Base-by-base conservation (phyloP, 2,888 invertebrate species). In the Brenthis hecate region DNA sequence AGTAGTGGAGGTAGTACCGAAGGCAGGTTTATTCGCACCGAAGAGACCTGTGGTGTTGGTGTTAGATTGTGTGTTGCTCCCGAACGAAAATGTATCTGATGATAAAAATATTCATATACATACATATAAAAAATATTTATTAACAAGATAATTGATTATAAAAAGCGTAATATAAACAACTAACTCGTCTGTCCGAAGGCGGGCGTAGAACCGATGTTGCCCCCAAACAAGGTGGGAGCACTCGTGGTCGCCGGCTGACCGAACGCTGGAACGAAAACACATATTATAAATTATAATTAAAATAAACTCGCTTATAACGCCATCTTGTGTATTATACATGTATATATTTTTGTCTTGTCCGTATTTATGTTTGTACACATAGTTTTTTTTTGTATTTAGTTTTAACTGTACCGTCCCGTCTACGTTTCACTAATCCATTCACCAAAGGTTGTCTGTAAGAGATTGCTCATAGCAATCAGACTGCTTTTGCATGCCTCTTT, bases 201-300 rank as follows among this genome's bases (percentile, higher is more conserved):
- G 91, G 19, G 94, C 89, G 62, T 94, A 89, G 66, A 79, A 66
- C 88, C 94, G 62, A 86, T 74, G 90, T 93, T 64, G 94, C 94
- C 88, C 0, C 95, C 95, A 86, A 97, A 96, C 51, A 96, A 91
- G 60, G 94, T 92, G 1, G 94, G 92, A 0, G 94, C 92, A 48
- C 93, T 93, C 70, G 94, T 85, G 56, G 94, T 92, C 73, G 94
- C 89, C 0, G 95, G 88, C 67, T 89, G 86, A 3, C 92, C 90
- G 77, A 94, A 93, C 0, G 94, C 93, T 68, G 71, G 6, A 73
- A 74, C 13, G 58, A 19, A 66, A 23, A 55, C 8, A 47, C 11
- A 14, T 3, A 8, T 16, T 53, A 43, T 19, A 1, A 1, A 19
- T 19, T 19, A 19, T 19, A 19, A 1, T 1, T 19, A 19, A 19